Evolutionary conservation across 2,888 invertebrate species (phyloP).

Genomic region (Anthophora plumipes): DNA sequence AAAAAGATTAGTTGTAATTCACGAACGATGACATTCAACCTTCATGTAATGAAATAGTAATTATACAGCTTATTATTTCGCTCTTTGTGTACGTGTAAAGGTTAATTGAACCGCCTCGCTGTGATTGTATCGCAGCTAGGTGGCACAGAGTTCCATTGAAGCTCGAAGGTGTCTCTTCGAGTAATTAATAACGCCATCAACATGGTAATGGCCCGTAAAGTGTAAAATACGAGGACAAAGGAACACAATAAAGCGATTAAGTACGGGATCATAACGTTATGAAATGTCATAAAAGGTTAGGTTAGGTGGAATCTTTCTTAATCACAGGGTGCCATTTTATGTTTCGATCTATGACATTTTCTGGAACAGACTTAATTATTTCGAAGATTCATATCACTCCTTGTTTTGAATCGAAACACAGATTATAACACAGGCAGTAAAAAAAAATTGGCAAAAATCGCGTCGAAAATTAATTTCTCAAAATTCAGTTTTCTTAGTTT

Average conservation of each 20-base stretch:
- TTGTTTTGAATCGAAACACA: no score
- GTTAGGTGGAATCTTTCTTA: no score
- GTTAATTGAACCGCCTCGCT: background rate
- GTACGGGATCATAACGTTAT: background rate
- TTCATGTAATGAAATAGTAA: background rate
- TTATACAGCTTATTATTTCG: background rate
- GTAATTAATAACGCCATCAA: background rate
- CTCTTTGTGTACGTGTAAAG: background rate
- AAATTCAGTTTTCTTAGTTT: no score
- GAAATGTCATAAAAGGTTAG: constrained; percentile 2
- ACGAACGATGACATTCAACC: no score
- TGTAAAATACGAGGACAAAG: background rate
- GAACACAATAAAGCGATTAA: background rate
- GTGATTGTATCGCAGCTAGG: background rate
- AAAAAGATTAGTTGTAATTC: no score
- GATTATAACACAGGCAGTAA: no score
- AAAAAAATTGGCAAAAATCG: no score
- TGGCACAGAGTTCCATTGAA: background rate
- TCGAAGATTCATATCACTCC: no score
- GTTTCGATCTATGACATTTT: no score
- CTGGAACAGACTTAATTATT: no score
- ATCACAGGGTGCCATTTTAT: background rate
- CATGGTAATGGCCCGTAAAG: background rate
- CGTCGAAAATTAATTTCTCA: no score
- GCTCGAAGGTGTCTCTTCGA: background rate